phyloP scores from a whole-genome alignment of 2,888 invertebrate species.

The Malacosoma neustria region DNA sequence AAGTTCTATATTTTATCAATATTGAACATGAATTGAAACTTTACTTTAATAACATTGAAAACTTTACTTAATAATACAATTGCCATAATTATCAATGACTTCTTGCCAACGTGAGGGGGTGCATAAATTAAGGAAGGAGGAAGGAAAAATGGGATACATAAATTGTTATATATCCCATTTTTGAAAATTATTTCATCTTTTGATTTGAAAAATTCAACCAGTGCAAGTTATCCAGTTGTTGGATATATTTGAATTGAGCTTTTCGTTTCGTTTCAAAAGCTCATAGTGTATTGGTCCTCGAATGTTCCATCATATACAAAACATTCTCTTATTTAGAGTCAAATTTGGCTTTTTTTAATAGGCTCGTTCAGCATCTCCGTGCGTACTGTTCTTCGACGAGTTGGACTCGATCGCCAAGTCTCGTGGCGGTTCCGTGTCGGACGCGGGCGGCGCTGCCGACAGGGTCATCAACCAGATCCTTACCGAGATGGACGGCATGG shows the following conservation, averaged over 20 bases:
- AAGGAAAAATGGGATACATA: too few relatives aligned
- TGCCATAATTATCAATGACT: not conserved
- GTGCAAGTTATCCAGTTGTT: not conserved
- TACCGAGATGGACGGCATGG: constrained; percentile 99
- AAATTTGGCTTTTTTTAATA: constrained; percentile 33
- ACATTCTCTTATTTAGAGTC: too few relatives aligned
- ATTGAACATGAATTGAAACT: too few relatives aligned
- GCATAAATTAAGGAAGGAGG: too few relatives aligned
- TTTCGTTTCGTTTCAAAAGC: too few relatives aligned
- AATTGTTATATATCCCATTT: not conserved
- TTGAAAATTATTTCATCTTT: not conserved
- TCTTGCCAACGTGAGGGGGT: not conserved
- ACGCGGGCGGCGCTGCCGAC: constrained; percentile 99
- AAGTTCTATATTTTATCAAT: constrained; percentile 13
- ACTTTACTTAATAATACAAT: not conserved
- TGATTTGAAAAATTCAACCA: not conserved
- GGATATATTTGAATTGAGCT: too few relatives aligned
- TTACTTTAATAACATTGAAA: too few relatives aligned
- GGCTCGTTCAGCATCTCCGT: constrained; percentile 99
- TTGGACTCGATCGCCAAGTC: constrained; percentile 99
- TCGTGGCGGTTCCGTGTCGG: constrained; percentile 96
- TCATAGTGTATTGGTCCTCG: too few relatives aligned
- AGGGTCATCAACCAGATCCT: constrained; percentile 99
- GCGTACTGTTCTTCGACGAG: constrained; percentile 99
- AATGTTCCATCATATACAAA: too few relatives aligned